Conservation (phyloP, 23 tunicate genomes). For the Trididemnum nubilum region DNA sequence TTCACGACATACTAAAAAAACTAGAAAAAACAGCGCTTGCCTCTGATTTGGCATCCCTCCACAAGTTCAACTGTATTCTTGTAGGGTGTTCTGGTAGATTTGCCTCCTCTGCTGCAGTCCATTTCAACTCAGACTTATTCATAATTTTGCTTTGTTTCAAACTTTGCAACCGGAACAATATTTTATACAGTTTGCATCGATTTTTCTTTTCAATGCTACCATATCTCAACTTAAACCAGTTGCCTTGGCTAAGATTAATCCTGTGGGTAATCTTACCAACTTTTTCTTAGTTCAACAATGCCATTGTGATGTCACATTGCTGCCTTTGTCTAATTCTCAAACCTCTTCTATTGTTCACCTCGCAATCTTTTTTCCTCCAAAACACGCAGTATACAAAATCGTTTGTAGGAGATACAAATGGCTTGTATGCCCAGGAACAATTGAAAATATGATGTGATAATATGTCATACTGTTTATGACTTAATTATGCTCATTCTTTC, state of each 20-base stretch:
- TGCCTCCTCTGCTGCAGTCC: constrained; percentile 21
- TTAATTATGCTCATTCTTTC: too few species aligned
- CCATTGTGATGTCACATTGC: background rate
- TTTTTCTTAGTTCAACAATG: background rate
- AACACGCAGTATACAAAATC: too few species aligned
- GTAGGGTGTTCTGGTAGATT: constrained; percentile 26
- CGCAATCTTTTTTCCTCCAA: background rate
- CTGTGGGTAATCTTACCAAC: too few species aligned
- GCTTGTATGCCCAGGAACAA: too few species aligned
- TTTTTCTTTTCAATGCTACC: too few species aligned
- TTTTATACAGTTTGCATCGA: too few species aligned
- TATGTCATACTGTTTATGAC: too few species aligned
- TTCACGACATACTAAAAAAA: too few species aligned
- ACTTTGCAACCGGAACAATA: background rate
- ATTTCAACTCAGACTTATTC: constrained; percentile 12
- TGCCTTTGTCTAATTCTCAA: background rate
- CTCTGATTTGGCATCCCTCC: constrained; percentile 9
- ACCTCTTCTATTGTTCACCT: background rate
- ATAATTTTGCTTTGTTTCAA: background rate
- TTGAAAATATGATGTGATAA: too few species aligned
- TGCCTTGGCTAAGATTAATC: too few species aligned
- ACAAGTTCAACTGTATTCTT: constrained; percentile 1
- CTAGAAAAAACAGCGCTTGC: background rate
- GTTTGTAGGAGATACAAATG: too few species aligned
- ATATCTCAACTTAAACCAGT: too few species aligned